Evolutionary conservation across 1,140 invertebrate species (phyloP).

Genomic region (Lasaia peninsularis): DNA sequence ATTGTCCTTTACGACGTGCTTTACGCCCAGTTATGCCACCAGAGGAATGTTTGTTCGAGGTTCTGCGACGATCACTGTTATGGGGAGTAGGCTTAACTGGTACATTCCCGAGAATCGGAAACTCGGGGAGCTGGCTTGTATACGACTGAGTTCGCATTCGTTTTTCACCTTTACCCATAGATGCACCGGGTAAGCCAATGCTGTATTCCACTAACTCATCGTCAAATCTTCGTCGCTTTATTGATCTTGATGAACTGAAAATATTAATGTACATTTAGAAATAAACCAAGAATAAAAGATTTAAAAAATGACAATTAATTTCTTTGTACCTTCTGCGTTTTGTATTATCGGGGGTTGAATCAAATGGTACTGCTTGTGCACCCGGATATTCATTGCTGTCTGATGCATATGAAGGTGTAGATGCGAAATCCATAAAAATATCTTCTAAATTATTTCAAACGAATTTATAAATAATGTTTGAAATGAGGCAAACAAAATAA

Average conservation of each 20-base stretch:
- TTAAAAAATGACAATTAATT: neutral
- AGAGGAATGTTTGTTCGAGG: conserved; percentile 56
- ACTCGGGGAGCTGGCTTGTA: conserved; percentile 77
- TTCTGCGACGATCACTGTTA: conserved; percentile 42
- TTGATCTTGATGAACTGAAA: conserved; percentile 91
- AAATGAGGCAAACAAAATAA: no score
- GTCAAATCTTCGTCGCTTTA: conserved; percentile 97
- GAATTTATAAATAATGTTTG: no score
- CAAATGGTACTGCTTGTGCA: conserved; percentile 41
- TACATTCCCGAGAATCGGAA: conserved; percentile 67
- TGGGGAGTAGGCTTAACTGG: conserved; percentile 59
- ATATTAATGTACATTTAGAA: neutral
- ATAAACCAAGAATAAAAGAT: neutral
- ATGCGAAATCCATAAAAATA: conserved; percentile 56
- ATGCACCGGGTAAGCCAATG: conserved; percentile 82
- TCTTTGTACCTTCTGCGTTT: conserved; percentile 49
- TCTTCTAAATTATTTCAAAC: no score
- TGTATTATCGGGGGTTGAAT: conserved; percentile 50
- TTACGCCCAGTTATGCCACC: conserved; percentile 59
- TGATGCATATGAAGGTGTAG: conserved; percentile 58
- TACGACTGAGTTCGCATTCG: conserved; percentile 78
- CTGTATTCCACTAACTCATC: conserved; percentile 96
- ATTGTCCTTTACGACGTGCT: conserved; percentile 79
- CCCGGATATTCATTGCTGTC: conserved; percentile 66
- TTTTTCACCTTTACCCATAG: conserved; percentile 76